Evolutionary conservation across 2,113 vertebrate species (phyloP), one percentile per base, ranked within the genome.

Genomic region (Corydoras maculifer): DNA sequence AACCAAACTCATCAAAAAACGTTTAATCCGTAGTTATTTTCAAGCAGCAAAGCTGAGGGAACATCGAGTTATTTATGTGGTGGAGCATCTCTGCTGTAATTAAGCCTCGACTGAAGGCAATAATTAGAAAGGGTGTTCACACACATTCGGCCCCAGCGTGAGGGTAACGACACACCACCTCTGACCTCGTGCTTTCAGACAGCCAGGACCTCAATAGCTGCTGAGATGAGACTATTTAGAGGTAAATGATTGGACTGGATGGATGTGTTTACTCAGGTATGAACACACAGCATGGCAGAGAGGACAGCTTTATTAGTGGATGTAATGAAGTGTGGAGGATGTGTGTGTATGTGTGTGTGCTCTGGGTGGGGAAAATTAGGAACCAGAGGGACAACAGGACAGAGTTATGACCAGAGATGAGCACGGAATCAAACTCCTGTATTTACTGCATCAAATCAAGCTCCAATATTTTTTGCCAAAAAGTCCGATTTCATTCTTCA

Each of bases 181-280:
- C 32, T 70, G 73, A 70, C 62, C 48, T 70, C 25, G 14, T 51
- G 30, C 59, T 9, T 63, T 29, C 53, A 65, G 30, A 43, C 14
- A 25, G 53, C 31, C 31, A 8, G 14, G 9, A 29, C 58, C n/a
- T 62, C 58, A 48, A 49, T 49, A 65, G 53, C 54, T 31, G 58
- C 2, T n/a, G 5, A 74, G 59, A 70, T 15, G 15, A 72, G 51
- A 48, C 53, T 51, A 29, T 70, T 71, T 43, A 18, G 58, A 53
- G 43, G 58, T 3, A 51, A 32, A 65, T 74, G 25, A 68, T 69
- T 69, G 58, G 25, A 82, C 79, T 82, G 65, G 11, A 50, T 73
- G 78, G 68, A 62, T 9, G 25, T 78, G 79, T 87, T 86, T 85
- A 78, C 75, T 77, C 65, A 76, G 79, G 77, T 82, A 76, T 57